phyloP scores from a whole-genome alignment of 2,113 vertebrate species.

The Oryzias curvinotus region DNA sequence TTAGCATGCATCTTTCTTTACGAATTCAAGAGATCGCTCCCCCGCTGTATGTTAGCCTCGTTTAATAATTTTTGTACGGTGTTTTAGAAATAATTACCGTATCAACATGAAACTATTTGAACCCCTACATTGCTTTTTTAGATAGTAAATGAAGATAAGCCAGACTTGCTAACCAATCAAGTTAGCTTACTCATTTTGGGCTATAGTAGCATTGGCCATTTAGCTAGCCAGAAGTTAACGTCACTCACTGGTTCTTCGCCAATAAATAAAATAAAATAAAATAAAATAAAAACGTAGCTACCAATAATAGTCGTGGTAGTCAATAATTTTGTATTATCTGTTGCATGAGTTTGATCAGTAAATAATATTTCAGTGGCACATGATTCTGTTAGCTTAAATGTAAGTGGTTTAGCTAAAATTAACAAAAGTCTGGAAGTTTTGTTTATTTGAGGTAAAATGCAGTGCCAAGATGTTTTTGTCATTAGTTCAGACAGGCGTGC shows the following conservation, averaged over 20 bases:
- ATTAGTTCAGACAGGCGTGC: neutral
- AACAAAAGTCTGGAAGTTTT: too few species aligned
- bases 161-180: slow-evolving; percentile 22
- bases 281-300: neutral
- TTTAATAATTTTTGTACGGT: neutral
- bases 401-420: too few species aligned
- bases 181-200: slow-evolving; percentile 25
- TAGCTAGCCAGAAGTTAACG: slow-evolving; percentile 39
- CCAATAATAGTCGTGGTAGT: too few species aligned
- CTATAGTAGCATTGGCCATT: slow-evolving; percentile 18
- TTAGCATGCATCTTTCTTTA: slow-evolving; percentile 19
- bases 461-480: neutral
- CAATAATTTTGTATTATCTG: too few species aligned
- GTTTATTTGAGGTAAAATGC: too few species aligned
- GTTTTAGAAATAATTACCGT: neutral
- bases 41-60: neutral
- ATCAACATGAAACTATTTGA: neutral
- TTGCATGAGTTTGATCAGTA: too few species aligned
- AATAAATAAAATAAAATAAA: too few species aligned
- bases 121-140: too few species aligned
- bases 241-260: slow-evolving; percentile 26
- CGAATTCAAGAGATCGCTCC: neutral
- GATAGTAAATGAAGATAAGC: slow-evolving; percentile 1
- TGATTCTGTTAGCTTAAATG: too few species aligned
- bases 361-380: too few species aligned